phyloP scores from a whole-genome alignment of 2,113 vertebrate species.

The Nerophis lumbriciformis region DNA sequence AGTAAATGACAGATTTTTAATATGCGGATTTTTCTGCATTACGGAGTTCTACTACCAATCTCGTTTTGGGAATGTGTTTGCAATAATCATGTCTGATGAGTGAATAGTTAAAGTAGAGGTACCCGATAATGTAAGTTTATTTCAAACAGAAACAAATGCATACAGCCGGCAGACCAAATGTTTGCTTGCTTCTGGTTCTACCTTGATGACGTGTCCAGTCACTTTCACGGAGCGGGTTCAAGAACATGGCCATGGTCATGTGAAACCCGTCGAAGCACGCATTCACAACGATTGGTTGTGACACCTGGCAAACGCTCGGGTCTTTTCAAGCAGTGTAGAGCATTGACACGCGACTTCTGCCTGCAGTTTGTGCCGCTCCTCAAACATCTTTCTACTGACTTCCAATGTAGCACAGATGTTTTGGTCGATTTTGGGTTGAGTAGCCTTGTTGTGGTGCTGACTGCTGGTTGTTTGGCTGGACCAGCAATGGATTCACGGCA shows the following conservation, averaged over 20 bases:
- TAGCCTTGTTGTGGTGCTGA: slow-evolving; percentile 39
- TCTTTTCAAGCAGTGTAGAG: slow-evolving; percentile 60
- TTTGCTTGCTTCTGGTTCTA: slow-evolving; percentile 29
- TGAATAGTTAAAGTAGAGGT: slow-evolving; percentile 32
- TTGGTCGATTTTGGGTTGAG: slow-evolving; percentile 36
- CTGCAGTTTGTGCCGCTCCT: slow-evolving; percentile 46
- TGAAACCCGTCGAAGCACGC: slow-evolving; percentile 17
- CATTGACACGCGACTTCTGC: slow-evolving; percentile 58
- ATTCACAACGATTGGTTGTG: slow-evolving; percentile 50
- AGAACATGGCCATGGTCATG: slow-evolving; percentile 24
- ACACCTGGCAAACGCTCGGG: slow-evolving; percentile 54
- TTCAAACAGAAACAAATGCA: slow-evolving; percentile 1
- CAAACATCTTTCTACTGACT: slow-evolving; percentile 53
- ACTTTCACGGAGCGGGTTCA: slow-evolving; percentile 43
- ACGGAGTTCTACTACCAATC: background rate
- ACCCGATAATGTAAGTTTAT: slow-evolving; percentile 26
- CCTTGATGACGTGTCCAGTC: slow-evolving; percentile 43
- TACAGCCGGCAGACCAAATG: slow-evolving; percentile 2
- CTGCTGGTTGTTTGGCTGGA: slow-evolving; percentile 37
- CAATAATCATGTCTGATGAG: slow-evolving; percentile 35
- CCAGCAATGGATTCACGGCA: slow-evolving; percentile 32
- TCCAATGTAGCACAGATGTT: slow-evolving; percentile 40
- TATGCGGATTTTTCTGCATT: background rate
- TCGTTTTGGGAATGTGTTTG: slow-evolving; percentile 38
- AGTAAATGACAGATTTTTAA: too few species aligned